Conservation (phyloP, 2,888 invertebrate species). For the Eupithecia vulgata region DNA sequence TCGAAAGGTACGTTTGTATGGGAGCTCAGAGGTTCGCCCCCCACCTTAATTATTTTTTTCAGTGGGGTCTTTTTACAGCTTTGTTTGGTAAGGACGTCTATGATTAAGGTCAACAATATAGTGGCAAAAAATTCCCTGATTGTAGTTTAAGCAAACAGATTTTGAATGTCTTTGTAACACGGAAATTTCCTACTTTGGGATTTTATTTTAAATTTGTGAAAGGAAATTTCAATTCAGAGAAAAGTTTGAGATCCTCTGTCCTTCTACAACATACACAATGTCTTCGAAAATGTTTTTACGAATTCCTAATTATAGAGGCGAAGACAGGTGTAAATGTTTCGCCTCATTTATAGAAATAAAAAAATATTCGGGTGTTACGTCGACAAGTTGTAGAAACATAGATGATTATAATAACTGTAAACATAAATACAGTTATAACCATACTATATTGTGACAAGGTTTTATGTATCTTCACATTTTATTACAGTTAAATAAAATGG, state of each 20-base stretch:
- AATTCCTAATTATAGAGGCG: conserved; percentile 67
- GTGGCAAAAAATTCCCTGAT: no score
- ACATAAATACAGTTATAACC: conserved; percentile 8
- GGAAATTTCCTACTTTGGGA: no score
- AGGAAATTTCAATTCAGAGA: not conserved
- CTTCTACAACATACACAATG: conserved; percentile 61
- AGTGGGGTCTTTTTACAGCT: no score
- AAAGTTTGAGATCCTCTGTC: conserved; percentile 54
- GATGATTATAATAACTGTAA: no score
- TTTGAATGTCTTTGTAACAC: no score
- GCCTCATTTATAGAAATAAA: conserved; percentile 44
- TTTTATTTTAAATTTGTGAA: no score
- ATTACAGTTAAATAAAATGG: not conserved
- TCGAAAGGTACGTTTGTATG: no score
- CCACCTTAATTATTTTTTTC: no score
- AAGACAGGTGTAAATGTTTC: conserved; percentile 66
- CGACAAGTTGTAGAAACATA: conserved; percentile 23
- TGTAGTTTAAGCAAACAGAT: no score
- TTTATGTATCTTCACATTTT: not conserved
- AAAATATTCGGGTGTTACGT: conserved; percentile 41
- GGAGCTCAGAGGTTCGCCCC: no score
- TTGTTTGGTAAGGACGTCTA: no score
- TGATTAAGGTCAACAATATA: no score
- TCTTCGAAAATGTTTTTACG: conserved; percentile 61
- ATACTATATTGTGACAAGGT: conserved; percentile 1